Base-by-base conservation (phyloP, 2,113 vertebrate species). In the Gopherus flavomarginatus region DNA sequence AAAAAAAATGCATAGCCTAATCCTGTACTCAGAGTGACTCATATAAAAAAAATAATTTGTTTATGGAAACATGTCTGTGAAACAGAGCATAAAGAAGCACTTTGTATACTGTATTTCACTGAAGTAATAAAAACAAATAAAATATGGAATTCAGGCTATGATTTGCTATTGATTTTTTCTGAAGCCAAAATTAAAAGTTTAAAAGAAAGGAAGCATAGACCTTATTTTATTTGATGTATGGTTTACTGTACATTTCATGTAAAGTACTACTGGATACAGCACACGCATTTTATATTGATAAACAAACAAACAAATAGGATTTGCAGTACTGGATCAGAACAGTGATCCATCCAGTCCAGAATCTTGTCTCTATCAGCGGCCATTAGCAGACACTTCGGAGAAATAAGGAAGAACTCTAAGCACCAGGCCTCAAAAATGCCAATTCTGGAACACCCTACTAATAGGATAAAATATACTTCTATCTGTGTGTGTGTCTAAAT, bases 361-460 rank as follows among this genome's bases (percentile, higher is more conserved):
- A 38, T 6, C 69, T 16, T 8, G 0, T 22, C 29, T 77, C 85
- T 83, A 38, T n/a, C 80, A 50, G 44, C 17, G 22, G 59, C 65
- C 85, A 72, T 2, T 72, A 81, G 2, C 62, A 90, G 21, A n/a
- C 38, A 21, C 56, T 83, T 88, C 79, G 52, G 77, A 91, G 24
- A 42, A 2, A 94, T 4, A n/a, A 0, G 80, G 24, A 88, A 93
- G 90, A 65, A 78, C 27, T 52, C 52, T 11, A 89, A 0, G 11
- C 52, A 13, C 19, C 54, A 47, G 0, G 0, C 35, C 56, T 81
- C 65, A 13, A 14, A 29, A 44, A 29, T 5, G 50, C 35, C 47
- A 69, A 78, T 29, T 44, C 42, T 83, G 6, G 17, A 62, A n/a
- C 35, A 65, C 86, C 27, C 50, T 35, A 5, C 17, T 44, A 26